These are phyloP conservation scores for Hirtodrosophila confusa DNA, from an alignment of 2,888 invertebrate genomes.

Conservation along the genomic window DNA sequence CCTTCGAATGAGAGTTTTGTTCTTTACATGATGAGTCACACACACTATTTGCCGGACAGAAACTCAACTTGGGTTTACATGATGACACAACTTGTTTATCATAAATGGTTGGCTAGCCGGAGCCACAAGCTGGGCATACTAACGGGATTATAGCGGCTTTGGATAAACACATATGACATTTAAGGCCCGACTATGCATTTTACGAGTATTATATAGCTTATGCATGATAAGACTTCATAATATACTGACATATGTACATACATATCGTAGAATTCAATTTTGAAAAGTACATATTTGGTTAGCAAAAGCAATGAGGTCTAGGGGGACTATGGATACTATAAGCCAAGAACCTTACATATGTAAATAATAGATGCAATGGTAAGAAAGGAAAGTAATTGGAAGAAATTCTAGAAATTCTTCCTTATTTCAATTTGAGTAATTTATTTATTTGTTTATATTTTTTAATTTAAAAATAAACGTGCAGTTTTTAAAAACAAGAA, in stretches of 20 bases:
- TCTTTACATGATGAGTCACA: conserved; percentile 54
- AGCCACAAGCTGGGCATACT: conserved; percentile 20
- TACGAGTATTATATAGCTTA: neutral
- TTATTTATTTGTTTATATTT: too few relatives aligned
- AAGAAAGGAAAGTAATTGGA: too few relatives aligned
- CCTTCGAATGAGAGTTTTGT: conserved; percentile 18
- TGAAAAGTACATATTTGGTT: neutral
- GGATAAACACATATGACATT: neutral
- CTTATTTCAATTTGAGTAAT: too few relatives aligned
- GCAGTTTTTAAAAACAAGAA: too few relatives aligned
- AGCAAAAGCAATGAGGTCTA: too few relatives aligned
- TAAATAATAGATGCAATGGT: too few relatives aligned
- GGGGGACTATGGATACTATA: too few relatives aligned
- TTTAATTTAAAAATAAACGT: too few relatives aligned
- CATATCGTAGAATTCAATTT: neutral
- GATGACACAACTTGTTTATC: conserved; percentile 37
- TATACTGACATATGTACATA: too few relatives aligned
- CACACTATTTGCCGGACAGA: neutral
- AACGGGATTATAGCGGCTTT: conserved; percentile 25
- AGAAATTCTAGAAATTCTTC: too few relatives aligned
- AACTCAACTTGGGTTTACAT: conserved; percentile 18
- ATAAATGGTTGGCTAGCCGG: conserved; percentile 7
- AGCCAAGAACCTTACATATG: too few relatives aligned
- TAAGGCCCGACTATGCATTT: conserved; percentile 2
- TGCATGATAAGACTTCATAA: neutral